Base-by-base conservation (phyloP, 2,797 vertebrate species). In the Chrysocyon brachyurus region DNA sequence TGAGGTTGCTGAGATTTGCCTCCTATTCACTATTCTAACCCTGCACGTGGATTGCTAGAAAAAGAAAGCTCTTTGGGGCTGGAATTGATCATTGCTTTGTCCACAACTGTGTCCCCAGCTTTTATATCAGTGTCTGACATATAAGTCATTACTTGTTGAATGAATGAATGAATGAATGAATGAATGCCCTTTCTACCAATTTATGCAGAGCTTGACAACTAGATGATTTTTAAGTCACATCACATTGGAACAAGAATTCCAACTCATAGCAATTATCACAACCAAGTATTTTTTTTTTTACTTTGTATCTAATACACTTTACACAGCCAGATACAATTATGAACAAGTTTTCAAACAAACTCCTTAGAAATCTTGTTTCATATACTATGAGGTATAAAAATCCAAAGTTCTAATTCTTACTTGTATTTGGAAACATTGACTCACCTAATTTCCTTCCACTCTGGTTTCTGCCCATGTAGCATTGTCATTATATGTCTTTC, bases 271-370 rank as follows among this genome's bases (percentile, higher is more conserved):
- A 26, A 17, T 61, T 63, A 54, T 89, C 72, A 85, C 15, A 91
- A 52, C 33, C 52, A 64, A 86, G n/a, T 33, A 5, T 36, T 28
- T 78, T 24, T 33, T 52, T 59, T 52, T 59, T 59, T 31, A 36
- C 12, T 81, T 66, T 56, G 17, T 68, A 40, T 54, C 57, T 86
- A 28, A 89, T 83, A 78, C 16, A 33, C 66, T 82, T 87, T 52
- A 17, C 19, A 89, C 4, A 77, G 6, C n/a, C 10, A 93, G 77
- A 87, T 12, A 66, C 40, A 73, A 91, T 70, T 92, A 59, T 31
- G n/a, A 87, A 33, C 56, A 86, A 21, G 1, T 88, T 90, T 97
- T 52, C 52, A 87, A 95, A 36, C 15, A 73, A 63, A 36, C n/a
- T 81, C 36, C 2, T 93, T 63, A 5, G 33, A 89, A 90, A 15